These are phyloP conservation scores for Anthopleura xanthogrammica DNA, from an alignment of 92 coral and sea anemone genomes.

Conservation along the genomic window DNA sequence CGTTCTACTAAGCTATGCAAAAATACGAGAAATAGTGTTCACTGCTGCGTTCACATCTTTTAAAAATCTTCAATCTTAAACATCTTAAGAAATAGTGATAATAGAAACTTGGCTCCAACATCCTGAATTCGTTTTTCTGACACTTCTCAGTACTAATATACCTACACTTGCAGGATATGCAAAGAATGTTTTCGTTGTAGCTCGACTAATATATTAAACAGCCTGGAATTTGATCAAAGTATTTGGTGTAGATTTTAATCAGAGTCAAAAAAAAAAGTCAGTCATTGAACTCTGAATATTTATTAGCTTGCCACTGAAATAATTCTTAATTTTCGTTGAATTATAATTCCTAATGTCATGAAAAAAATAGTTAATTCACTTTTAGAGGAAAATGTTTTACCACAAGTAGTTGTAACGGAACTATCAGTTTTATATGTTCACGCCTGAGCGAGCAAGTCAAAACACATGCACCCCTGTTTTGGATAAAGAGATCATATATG, in stretches of 20 bases:
- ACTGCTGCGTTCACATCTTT: no score
- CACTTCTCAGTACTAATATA: neutral
- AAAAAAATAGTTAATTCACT: no score
- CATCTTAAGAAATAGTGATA: no score
- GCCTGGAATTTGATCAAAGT: neutral
- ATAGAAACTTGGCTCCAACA: no score
- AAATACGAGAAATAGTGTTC: no score
- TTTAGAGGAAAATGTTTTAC: neutral
- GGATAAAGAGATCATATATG: no score
- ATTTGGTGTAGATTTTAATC: neutral
- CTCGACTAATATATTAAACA: neutral
- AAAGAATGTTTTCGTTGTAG: neutral
- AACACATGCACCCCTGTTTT: no score
- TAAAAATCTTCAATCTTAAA: no score
- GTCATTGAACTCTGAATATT: neutral
- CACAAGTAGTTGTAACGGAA: neutral
- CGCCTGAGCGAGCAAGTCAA: neutral
- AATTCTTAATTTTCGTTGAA: no score
- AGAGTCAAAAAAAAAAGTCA: neutral
- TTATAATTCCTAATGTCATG: no score
- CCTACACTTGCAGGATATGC: neutral
- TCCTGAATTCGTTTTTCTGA: no score
- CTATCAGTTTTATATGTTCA: neutral
- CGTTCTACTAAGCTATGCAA: no score
- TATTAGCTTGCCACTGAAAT: neutral